Evolutionary conservation across 2,113 vertebrate species (phyloP), one percentile per base, ranked within the genome.

Genomic region (Lutjanus erythropterus): DNA sequence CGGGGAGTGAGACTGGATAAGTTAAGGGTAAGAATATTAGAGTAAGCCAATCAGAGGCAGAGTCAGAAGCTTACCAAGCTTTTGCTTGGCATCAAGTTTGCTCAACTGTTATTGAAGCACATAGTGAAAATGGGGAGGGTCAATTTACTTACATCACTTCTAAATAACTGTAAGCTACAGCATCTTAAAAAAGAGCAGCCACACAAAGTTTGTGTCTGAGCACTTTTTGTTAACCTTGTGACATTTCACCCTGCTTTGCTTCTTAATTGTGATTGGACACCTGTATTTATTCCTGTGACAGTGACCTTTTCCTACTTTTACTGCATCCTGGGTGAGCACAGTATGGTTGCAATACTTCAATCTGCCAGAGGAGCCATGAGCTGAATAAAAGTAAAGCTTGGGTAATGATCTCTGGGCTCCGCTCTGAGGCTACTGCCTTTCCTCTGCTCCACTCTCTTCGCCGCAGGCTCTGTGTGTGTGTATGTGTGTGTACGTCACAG

Each of bases 321-420:
- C 60, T 68, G 74, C 35, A 80, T 85, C 44, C 46, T 75, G 67
- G 27, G 14, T 66, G 47, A 65, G 10, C 71, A 47, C 35, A n/a
- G 47, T 75, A 7, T 59, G 59, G 67, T 25, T 68, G 31, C 73
- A 72, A 35, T 75, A 44, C 68, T 87, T 59, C 50, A 74, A 67
- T 82, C 83, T 80, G 84, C 58, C 55, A 16, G 15, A 27, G 50
- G 44, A 46, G 69, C 58, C 25, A 47, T 60, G 72, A 70, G 73
- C 76, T 84, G 83, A 83, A 84, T 80, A 23, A 70, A 80, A 82
- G 53, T 10, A 21, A 75, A 53, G 50, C 75, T 62, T 16, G 0
- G 25, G 68, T 84, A 79, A 78, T 81, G 81, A 88, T 88, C 78
- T 85, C 35, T 77, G 52, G 73, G 68, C 75, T 78, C 21, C 5